Evolutionary conservation across 2,888 invertebrate genomes (phyloP).

Genomic region (Liposcelis brunnea): DNA sequence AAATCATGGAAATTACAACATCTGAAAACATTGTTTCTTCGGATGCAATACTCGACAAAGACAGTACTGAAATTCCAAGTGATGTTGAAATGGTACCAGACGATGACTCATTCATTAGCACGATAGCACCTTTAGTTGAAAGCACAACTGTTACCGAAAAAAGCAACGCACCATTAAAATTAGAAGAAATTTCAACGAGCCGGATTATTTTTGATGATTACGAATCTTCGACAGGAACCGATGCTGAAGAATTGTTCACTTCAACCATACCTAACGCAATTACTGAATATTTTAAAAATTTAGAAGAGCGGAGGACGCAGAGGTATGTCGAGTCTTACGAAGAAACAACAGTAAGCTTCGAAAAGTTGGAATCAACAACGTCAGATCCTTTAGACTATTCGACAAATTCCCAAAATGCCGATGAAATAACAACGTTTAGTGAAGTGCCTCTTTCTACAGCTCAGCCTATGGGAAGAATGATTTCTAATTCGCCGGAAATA

Average conservation of each 20-base stretch:
- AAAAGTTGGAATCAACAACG: not conserved
- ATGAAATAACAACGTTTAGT: not conserved
- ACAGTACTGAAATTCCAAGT: too few relatives aligned
- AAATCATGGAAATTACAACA: not conserved
- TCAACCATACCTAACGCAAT: not conserved
- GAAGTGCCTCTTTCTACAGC: too few relatives aligned
- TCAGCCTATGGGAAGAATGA: too few relatives aligned
- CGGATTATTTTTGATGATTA: not conserved
- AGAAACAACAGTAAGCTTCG: too few relatives aligned
- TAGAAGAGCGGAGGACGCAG: too few relatives aligned
- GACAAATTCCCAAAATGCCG: not conserved
- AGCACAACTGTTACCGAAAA: slow-evolving; percentile 1
- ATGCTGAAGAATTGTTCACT: not conserved
- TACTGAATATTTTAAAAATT: too few relatives aligned
- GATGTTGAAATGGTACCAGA: not conserved
- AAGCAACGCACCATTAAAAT: not conserved
- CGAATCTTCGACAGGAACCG: too few relatives aligned
- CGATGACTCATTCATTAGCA: not conserved
- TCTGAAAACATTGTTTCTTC: not conserved
- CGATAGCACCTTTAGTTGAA: not conserved
- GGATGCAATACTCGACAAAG: too few relatives aligned
- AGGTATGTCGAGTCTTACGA: too few relatives aligned
- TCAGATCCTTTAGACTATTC: not conserved
- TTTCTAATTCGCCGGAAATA: too few relatives aligned
- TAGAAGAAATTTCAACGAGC: not conserved